A percentile compares a stretch with the other conserved stretches of the same genome.
Evolutionary conservation across 1,140 invertebrate genomes (phyloP).

Genomic region (Kradibia gibbosae): DNA sequence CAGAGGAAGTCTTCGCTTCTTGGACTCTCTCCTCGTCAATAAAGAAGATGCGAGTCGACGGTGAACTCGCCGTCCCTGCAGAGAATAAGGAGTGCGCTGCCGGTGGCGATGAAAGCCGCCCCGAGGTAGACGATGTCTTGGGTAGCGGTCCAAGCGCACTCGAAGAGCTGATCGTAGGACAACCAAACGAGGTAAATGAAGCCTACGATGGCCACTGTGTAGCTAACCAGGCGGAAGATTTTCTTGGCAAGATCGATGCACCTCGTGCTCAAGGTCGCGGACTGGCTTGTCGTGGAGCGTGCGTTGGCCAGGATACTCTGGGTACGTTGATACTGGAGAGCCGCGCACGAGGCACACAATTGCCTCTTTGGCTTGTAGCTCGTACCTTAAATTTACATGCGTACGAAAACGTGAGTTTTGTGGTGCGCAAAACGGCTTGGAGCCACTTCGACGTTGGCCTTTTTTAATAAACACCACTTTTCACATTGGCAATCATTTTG

Average conservation of each 20-base stretch:
- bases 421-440: too few species aligned
- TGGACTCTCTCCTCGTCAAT: neutral
- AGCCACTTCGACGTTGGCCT: too few species aligned
- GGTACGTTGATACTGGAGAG: neutral
- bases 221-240: neutral
- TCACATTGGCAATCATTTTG: neutral
- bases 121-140: neutral
- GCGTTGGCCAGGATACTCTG: too few species aligned
- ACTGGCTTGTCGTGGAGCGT: too few species aligned
- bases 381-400: neutral
- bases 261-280: neutral
- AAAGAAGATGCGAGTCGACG: neutral
- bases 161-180: constrained; percentile 9
- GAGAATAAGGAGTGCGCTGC: neutral
- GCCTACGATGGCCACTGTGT: neutral
- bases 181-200: neutral
- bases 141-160: constrained; percentile 13
- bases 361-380: neutral
- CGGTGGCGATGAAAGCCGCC: neutral
- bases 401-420: neutral
- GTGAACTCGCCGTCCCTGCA: constrained; percentile 38
- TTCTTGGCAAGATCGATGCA: neutral
- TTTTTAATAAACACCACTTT: neutral
- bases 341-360: constrained; percentile 35
- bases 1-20: neutral